A percentile compares a stretch with the other conserved stretches of the same genome.
These are phyloP conservation scores for Drosophila willistoni DNA, from an alignment of 1,140 invertebrate genomes.

Conservation along the genomic window DNA sequence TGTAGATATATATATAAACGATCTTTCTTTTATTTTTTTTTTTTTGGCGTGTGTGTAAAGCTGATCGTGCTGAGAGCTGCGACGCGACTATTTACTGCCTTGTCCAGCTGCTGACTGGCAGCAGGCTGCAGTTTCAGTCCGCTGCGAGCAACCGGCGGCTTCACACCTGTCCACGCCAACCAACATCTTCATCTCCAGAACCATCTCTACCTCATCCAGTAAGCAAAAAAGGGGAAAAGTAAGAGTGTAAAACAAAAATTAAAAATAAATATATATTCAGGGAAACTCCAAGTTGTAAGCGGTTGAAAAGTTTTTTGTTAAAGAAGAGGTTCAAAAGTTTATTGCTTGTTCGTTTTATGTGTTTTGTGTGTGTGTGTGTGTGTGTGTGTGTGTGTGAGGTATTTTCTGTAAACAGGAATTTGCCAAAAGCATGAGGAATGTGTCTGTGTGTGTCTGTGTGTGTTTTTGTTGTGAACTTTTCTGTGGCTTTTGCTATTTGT, in stretches of 20 bases:
- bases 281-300: conserved; percentile 3
- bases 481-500: conserved; percentile 42
- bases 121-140: conserved; percentile 57
- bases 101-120: conserved; percentile 52
- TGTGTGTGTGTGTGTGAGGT: conserved; percentile 11
- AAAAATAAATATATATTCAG: background rate
- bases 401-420: too few species aligned
- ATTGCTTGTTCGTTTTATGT: conserved; percentile 27
- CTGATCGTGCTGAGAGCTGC: conserved; percentile 28
- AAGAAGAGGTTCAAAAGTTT: conserved; percentile 15
- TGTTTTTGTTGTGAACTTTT: conserved; percentile 30
- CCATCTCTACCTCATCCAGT: conserved; percentile 9
- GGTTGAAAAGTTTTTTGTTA: conserved; percentile 19
- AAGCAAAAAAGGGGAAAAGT: conserved; percentile 9
- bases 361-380: conserved; percentile 19
- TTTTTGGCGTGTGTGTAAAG: conserved; percentile 6
- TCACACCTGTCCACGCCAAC: conserved; percentile 58
- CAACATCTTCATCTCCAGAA: conserved; percentile 13
- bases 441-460: conserved; percentile 21
- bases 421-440: too few species aligned
- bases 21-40: background rate
- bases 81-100: conserved; percentile 21
- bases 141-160: conserved; percentile 72
- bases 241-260: conserved; percentile 28
- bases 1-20: too few species aligned